Conservation (phyloP, 2,797 vertebrate species). For the Bradypodion pumilum region DNA sequence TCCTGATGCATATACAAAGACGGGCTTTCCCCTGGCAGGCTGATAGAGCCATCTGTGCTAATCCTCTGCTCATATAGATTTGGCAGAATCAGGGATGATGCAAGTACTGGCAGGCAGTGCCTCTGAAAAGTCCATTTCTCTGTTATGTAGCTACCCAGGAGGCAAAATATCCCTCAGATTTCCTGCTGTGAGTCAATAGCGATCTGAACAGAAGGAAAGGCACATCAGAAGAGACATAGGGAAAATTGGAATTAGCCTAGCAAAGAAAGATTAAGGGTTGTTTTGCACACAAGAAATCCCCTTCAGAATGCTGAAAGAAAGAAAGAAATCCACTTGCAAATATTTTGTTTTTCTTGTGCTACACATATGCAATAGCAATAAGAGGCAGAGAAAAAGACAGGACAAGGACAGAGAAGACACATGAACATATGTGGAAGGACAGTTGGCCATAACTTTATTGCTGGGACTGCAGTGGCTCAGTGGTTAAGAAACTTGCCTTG, state of each 20-base stretch:
- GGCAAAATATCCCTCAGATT: neutral
- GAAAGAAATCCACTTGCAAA: neutral
- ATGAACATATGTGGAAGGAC: no score
- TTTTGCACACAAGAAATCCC: neutral
- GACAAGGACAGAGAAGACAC: no score
- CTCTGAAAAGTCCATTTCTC: neutral
- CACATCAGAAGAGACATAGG: neutral
- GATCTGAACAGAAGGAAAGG: neutral
- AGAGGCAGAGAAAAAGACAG: no score
- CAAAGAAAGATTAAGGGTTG: constrained; percentile 1
- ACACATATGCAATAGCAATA: neutral
- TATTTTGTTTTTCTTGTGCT: neutral
- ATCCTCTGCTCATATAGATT: constrained; percentile 1
- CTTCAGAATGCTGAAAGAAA: neutral
- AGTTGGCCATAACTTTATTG: no score
- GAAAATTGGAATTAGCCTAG: neutral
- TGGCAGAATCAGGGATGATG: constrained; percentile 8
- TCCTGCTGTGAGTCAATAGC: neutral
- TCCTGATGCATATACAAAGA: neutral
- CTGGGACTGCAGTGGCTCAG: no score
- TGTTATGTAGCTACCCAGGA: neutral
- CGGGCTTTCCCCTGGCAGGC: constrained; percentile 7
- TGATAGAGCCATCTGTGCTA: constrained; percentile 13
- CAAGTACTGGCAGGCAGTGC: neutral
- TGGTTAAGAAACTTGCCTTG: no score